Evolutionary conservation across 2,888 invertebrate genomes (phyloP), one percentile per base, ranked within the genome.

Genomic region (Megaustenia siamemsis): DNA sequence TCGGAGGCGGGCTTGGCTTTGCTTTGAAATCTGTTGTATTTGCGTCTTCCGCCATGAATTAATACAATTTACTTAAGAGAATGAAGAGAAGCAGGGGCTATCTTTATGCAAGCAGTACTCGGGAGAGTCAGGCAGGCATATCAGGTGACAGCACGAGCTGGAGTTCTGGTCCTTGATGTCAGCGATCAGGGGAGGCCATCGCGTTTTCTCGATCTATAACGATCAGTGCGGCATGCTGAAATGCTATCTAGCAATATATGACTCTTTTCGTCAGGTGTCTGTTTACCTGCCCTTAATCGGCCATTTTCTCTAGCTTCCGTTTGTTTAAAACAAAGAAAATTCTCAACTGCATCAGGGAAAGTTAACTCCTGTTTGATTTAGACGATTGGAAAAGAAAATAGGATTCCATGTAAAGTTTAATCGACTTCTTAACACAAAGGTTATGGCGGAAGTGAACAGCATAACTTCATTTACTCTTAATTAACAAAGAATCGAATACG

Each of bases 1-100:
- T 82, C 60, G 10, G 40, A 32, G 32, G 69, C 71, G 35, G 60
- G 60, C 28, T 38, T 56, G 28, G 49, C 45, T 80, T 45, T 45
- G 32, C 69, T 80, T 32, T 53, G 78, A 73, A 43, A 71, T 82
- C 79, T 66, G 43, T 60, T 40, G 82, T 82, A 82, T 82, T 82
- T 71, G 82, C 60, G 71, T 82, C 81, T 82, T 82, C 82, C 82
- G 82, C 43, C 40, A 32, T 82, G 82, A 73, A 73, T 82, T 82
- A 82, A 82, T 82, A 82, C 71, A 82, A 82, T 73, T 82, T 82
- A 56, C 82, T 82, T 73, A 82, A 82, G 73, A 68, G 82, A 69
- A 82, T 53, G 15, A 60, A 40, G 32, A 40, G 38, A 60, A 68
- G 43, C 18, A 40, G 18, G n/a, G 21, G 82, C 24, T 56, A 82